phyloP scores from a whole-genome alignment of 2,888 invertebrate species.

The Hofmannophila pseudospretella region DNA sequence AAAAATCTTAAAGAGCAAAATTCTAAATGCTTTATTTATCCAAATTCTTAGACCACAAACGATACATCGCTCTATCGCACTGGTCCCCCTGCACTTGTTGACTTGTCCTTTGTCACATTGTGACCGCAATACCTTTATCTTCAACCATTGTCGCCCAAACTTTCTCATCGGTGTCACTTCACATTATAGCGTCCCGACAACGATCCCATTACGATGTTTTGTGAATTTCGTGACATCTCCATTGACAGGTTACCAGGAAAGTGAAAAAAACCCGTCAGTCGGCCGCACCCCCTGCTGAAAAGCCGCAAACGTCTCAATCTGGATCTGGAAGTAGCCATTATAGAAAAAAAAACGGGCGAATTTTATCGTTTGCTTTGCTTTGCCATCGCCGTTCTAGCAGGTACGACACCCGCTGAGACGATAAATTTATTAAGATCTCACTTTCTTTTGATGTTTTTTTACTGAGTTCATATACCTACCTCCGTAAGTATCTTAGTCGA shows the following conservation, averaged over 20 bases:
- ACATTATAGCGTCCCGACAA: slow-evolving; percentile 22
- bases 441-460: background rate
- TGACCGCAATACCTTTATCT: slow-evolving; percentile 29
- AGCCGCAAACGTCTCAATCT: slow-evolving; percentile 63
- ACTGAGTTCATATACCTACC: no score
- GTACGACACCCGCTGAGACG: slow-evolving; percentile 51
- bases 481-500: no score
- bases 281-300: slow-evolving; percentile 57
- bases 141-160: slow-evolving; percentile 27
- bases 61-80: no score
- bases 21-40: no score
- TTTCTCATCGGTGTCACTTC: slow-evolving; percentile 28
- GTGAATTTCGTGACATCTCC: slow-evolving; percentile 32
- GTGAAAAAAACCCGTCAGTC: slow-evolving; percentile 33
- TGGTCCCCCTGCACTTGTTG: slow-evolving; percentile 20
- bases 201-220: slow-evolving; percentile 7
- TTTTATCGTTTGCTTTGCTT: slow-evolving; percentile 34
- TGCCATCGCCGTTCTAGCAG: slow-evolving; percentile 41
- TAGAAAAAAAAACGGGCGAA: slow-evolving; percentile 37
- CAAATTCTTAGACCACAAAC: no score
- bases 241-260: slow-evolving; percentile 58
- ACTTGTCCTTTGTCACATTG: slow-evolving; percentile 20
- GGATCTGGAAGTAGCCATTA: slow-evolving; percentile 34
- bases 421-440: slow-evolving; percentile 36
- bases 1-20: no score